Conservation (phyloP, 2,113 vertebrate species). For the cat (Felis catus) region F.catus_Fca126_mat1.0 CM031428.1:17245501-17246000, state of each 20-base stretch:
- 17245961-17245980: background rate
- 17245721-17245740: background rate
- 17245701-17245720: background rate
- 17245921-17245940: background rate
- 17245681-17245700: background rate
- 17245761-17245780: accelerated
- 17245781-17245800: background rate
- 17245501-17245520: accelerated
- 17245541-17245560: background rate
- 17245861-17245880: background rate
- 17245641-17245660: background rate
- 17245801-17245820: background rate
- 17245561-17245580: accelerated
- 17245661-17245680: background rate
- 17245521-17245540: background rate
- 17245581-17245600: background rate
- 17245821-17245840: background rate
- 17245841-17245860: background rate
- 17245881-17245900: background rate
- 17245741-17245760: background rate
- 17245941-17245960: background rate
- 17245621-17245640: background rate
- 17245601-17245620: background rate
- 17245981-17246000: background rate
- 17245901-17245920: background rate